phyloP scores from a whole-genome alignment of 2,797 vertebrate species.

The Peromyscus attwateri region DNA sequence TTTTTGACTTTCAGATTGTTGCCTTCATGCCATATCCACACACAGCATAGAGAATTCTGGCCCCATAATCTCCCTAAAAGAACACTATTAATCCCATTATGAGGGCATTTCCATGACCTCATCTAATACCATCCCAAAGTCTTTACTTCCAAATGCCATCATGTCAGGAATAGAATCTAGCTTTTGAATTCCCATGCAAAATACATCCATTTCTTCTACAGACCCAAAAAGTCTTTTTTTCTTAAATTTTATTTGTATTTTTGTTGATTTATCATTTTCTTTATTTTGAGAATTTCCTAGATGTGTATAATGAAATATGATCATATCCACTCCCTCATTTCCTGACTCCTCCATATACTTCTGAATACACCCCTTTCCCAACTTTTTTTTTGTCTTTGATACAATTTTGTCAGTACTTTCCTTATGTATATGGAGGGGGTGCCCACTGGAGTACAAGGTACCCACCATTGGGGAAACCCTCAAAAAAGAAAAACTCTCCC shows the following conservation, averaged over 20 bases:
- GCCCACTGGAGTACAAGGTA: not conserved
- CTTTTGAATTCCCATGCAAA: not conserved
- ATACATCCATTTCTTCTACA: not conserved
- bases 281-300: not conserved
- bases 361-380: not conserved
- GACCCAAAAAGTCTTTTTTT: not conserved
- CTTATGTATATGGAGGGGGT: too few relatives aligned
- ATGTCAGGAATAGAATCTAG: not conserved
- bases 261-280: not conserved
- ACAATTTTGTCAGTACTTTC: not conserved
- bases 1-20: not conserved
- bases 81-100: not conserved
- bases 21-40: not conserved
- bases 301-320: not conserved
- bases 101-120: too few relatives aligned
- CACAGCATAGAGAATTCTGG: not conserved
- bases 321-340: not conserved
- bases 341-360: not conserved
- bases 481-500: too few relatives aligned
- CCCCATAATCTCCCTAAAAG: not conserved
- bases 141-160: not conserved
- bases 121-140: not conserved
- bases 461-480: not conserved
- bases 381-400: not conserved
- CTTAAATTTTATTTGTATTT: not conserved